Percentiles rank a stretch among this genome's conserved stretches.
These are phyloP conservation scores for Urocynchramus pylzowi DNA, from an alignment of 2,113 vertebrate species.

Conservation along the genomic window DNA sequence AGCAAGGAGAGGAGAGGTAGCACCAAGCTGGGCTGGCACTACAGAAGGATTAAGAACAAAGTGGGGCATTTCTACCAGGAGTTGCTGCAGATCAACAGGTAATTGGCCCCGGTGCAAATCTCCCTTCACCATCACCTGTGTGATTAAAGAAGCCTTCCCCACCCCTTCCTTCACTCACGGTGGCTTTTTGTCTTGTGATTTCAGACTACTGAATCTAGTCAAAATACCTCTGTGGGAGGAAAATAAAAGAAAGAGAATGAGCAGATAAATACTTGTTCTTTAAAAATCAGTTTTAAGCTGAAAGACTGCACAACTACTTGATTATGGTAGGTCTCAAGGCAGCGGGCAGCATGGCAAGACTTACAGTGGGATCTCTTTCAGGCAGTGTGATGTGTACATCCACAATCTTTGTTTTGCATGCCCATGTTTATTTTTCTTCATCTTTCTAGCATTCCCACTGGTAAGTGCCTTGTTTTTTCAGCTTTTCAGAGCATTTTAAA, in stretches of 20 bases:
- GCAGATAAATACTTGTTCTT: not conserved
- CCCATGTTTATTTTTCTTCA: not conserved
- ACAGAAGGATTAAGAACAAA: not conserved
- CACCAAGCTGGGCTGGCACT: not conserved
- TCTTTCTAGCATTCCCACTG: not conserved
- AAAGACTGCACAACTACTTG: not conserved
- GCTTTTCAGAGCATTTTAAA: not conserved
- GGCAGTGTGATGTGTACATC: too few relatives aligned
- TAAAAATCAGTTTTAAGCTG: not conserved
- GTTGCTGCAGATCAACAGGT: not conserved
- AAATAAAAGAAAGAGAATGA: not conserved
- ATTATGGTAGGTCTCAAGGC: not conserved
- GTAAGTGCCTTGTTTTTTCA: accelerated
- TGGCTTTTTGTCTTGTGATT: not conserved
- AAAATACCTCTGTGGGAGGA: not conserved
- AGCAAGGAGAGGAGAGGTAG: not conserved
- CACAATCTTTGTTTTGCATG: not conserved
- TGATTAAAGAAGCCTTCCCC: not conserved
- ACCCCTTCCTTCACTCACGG: not conserved
- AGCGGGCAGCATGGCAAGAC: accelerated
- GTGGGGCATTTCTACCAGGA: not conserved
- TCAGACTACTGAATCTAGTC: not conserved
- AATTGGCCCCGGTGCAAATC: not conserved
- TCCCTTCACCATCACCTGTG: not conserved
- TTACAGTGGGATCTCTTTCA: not conserved